Percentiles rank a stretch among this genome's conserved stretches.
phyloP scores from a whole-genome alignment of 2,797 vertebrate genomes.

The Sebastes oblongus region DNA sequence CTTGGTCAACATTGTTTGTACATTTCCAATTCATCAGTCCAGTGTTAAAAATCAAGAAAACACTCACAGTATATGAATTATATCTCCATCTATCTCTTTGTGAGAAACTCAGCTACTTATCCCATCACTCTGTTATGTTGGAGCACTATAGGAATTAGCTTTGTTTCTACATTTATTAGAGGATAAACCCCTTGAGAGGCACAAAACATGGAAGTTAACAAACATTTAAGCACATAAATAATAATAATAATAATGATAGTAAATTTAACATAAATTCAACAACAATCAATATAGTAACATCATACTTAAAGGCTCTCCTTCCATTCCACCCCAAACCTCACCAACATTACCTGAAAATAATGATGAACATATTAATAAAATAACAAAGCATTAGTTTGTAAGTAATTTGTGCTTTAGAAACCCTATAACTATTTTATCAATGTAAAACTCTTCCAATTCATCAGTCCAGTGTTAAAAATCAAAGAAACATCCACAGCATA shows the following conservation, averaged over 20 bases:
- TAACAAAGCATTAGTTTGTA: not conserved
- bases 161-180: too few species aligned
- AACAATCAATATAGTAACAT: too few species aligned
- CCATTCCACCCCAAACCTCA: not conserved
- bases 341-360: not conserved
- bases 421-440: too few species aligned
- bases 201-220: too few species aligned
- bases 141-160: too few species aligned
- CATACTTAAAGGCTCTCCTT: too few species aligned
- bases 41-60: not conserved
- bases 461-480: not conserved
- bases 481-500: not conserved
- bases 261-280: too few species aligned
- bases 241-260: too few species aligned
- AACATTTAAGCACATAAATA: too few species aligned
- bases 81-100: not conserved
- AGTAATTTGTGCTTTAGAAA: not conserved
- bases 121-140: fast-evolving
- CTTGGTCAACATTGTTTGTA: not conserved
- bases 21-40: not conserved
- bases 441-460: not conserved
- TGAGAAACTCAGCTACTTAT: not conserved
- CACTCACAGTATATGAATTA: fast-evolving
- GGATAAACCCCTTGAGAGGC: too few species aligned
- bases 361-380: not conserved